Base-by-base conservation (phyloP, 2,113 vertebrate genomes). In the Lampris incognitus region DNA sequence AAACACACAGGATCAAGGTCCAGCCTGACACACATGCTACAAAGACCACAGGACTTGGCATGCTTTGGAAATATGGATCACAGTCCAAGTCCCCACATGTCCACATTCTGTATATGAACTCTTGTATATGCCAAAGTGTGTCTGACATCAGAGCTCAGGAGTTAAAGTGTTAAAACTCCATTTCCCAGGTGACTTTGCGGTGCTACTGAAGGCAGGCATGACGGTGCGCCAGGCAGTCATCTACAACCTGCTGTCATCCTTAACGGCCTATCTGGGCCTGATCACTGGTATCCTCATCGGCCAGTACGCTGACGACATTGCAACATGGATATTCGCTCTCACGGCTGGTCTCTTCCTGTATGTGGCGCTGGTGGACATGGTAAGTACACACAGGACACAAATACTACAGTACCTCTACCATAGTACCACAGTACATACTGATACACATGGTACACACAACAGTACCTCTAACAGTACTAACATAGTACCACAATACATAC, bases 291-390 rank as follows among this genome's bases (percentile, higher is more conserved):
- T 98, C 83, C 90, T 99, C 46, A 98, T 99, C 0, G 97, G 98
- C 2, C 97, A 99, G 76, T 99, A 97, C 24, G 97, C 98, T 0
- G 97, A 98, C 76, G 96, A 98, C 51, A 93, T 99, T 80, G 97
- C 94, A n/a, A 97, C 93, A 92, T 99, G 98, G 98, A 97, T 99
- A 80, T 99, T 99, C 85, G 98, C 98, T 61, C 96, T 99, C 66
- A 99, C 97, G 0, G 97, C 98, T 3, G 98, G 98, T 5, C 93
- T 99, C 78, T 99, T 99, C 93, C 94, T 99, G 96, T 99, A 99
- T 1, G 97, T 99, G 66, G 96, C 98, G 5, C 96, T 99, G 80
- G 98, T 99, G 84, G 98, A 99, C 91, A 99, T 99, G 98, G 98
- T 99, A 92, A 95, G 98, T 82, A 9, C 1, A 13, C 58, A 24